Evolutionary conservation across 2,888 invertebrate species (phyloP).

Genomic region (Cylindroiulus punctatus): DNA sequence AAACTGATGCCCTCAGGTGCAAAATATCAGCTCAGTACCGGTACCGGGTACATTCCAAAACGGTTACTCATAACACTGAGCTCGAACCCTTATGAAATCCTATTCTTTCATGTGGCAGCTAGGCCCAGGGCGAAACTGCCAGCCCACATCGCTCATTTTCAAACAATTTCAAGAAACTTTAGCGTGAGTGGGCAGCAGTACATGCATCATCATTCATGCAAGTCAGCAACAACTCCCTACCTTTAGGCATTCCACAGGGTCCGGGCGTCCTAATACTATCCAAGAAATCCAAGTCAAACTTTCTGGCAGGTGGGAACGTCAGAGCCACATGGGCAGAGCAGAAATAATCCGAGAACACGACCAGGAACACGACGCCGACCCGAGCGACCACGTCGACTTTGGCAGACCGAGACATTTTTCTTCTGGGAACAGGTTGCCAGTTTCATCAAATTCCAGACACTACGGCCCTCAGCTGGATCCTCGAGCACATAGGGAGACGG

Average conservation of each 20-base stretch:
- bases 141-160: neutral
- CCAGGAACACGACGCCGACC: neutral
- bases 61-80: too few relatives aligned
- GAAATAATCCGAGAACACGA: slow-evolving; percentile 1
- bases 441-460: neutral
- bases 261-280: slow-evolving; percentile 88
- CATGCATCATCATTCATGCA: too few relatives aligned
- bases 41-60: too few relatives aligned
- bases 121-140: neutral
- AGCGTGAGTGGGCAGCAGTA: slow-evolving; percentile 7
- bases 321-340: slow-evolving; percentile 78
- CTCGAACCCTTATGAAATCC: neutral
- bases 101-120: too few relatives aligned
- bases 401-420: slow-evolving; percentile 41
- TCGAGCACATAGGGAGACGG: slow-evolving; percentile 1
- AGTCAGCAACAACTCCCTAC: slow-evolving; percentile 67
- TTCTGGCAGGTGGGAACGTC: slow-evolving; percentile 88
- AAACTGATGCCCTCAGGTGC: too few relatives aligned
- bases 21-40: too few relatives aligned
- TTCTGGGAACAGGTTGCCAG: neutral
- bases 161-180: neutral
- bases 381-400: slow-evolving; percentile 15
- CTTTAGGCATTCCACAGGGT: slow-evolving; percentile 96
- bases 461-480: neutral
- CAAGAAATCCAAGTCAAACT: slow-evolving; percentile 89